These are phyloP conservation scores for Drosophila triauraria DNA, from an alignment of 1,140 invertebrate species.

Conservation along the genomic window DNA sequence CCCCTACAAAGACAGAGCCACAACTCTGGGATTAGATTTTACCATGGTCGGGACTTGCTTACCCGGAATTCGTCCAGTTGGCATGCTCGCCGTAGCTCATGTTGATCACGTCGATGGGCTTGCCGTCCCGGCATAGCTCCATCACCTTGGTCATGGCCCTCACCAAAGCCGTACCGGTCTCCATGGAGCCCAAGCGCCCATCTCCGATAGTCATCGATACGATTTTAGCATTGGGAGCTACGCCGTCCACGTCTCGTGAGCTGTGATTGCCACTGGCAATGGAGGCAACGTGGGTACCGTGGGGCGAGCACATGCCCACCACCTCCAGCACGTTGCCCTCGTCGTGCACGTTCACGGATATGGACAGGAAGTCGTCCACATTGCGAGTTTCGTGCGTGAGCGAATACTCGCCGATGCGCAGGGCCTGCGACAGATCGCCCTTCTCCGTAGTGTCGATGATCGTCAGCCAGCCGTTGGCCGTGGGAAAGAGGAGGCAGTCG, in stretches of 20 bases:
- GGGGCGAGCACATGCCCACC: constrained; percentile 95
- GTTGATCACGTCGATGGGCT: constrained; percentile 95
- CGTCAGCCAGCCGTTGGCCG: constrained; percentile 88
- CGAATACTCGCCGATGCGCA: constrained; percentile 94
- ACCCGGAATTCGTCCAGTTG: constrained; percentile 96
- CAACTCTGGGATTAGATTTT: constrained; percentile 12
- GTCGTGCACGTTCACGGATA: constrained; percentile 97
- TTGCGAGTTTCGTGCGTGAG: constrained; percentile 92
- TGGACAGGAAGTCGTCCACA: constrained; percentile 94
- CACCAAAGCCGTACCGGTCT: constrained; percentile 96
- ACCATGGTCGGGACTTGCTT: constrained; percentile 64
- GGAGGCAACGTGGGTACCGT: constrained; percentile 98
- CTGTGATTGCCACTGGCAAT: constrained; percentile 97
- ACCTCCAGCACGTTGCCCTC: constrained; percentile 97
- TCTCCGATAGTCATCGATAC: constrained; percentile 97
- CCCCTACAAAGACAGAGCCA: constrained; percentile 37
- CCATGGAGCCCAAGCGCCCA: constrained; percentile 95
- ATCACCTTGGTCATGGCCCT: constrained; percentile 95
- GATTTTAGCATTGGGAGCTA: constrained; percentile 98
- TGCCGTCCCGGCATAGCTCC: constrained; percentile 88
- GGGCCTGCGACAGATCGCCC: constrained; percentile 91
- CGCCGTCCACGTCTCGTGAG: constrained; percentile 95
- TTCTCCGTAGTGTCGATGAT: constrained; percentile 85
- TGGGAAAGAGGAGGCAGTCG: constrained; percentile 97
- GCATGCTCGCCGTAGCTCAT: constrained; percentile 99